These are phyloP conservation scores for Onychostoma macrolepis DNA, from an alignment of 2,113 vertebrate species.

Conservation along the genomic window DNA sequence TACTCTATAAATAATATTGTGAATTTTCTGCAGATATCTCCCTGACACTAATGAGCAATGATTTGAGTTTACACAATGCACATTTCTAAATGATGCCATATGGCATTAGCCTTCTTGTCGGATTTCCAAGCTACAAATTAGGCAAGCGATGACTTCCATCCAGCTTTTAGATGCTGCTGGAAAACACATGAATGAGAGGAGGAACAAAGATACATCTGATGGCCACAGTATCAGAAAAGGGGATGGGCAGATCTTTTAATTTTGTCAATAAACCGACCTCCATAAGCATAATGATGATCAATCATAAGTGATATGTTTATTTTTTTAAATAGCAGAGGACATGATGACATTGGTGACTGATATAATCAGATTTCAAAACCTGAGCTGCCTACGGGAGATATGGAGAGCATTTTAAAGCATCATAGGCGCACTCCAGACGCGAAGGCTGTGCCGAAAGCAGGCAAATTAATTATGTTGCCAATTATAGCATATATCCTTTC, in stretches of 20 bases:
- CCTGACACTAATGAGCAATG: conserved; percentile 11
- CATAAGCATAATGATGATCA: conserved; percentile 14
- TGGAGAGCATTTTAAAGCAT: background rate
- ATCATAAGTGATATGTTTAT: background rate
- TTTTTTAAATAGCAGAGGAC: conserved; percentile 17
- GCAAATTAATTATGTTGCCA: conserved; percentile 23
- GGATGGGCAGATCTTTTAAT: background rate
- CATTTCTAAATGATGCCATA: conserved; percentile 47
- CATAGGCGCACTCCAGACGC: background rate
- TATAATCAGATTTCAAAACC: conserved; percentile 16
- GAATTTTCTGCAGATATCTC: conserved; percentile 1
- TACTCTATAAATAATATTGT: conserved; percentile 17
- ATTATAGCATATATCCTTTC: conserved; percentile 20
- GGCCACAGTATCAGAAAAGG: background rate
- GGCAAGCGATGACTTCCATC: conserved; percentile 21
- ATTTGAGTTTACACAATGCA: conserved; percentile 26
- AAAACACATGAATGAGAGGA: conserved; percentile 37
- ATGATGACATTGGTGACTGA: conserved; percentile 25
- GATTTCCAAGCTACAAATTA: conserved; percentile 43
- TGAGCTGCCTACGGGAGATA: conserved; percentile 4
- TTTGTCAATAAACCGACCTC: conserved; percentile 8
- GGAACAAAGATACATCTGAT: conserved; percentile 16
- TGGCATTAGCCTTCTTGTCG: conserved; percentile 25
- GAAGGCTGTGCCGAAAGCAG: background rate
- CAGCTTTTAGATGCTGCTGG: conserved; percentile 24